A percentile compares a stretch with the other conserved stretches of the same genome.
These are phyloP conservation scores for Sarcophaga carnaria DNA, from an alignment of 2,888 invertebrate genomes.

Conservation along the genomic window DNA sequence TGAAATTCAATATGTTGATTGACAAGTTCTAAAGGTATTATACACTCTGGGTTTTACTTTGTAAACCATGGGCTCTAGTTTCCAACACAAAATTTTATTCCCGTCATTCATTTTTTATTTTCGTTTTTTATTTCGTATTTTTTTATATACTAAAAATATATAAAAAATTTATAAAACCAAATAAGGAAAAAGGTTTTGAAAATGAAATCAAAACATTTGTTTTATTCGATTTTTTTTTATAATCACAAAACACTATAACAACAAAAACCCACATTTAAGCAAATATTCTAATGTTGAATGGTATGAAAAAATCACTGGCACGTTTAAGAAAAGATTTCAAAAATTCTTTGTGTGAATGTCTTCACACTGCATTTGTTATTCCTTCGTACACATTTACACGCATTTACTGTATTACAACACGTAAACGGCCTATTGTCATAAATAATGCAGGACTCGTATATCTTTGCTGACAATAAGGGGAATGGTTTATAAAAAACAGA, in stretches of 20 bases:
- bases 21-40: constrained; percentile 51
- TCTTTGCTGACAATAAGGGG: no score
- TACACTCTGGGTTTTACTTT: background rate
- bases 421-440: no score
- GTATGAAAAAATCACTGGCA: constrained; percentile 36
- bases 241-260: background rate
- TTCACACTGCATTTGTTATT: background rate
- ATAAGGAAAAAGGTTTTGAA: constrained; percentile 10
- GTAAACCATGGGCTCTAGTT: background rate
- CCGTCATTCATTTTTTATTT: background rate
- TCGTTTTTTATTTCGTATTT: background rate
- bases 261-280: background rate
- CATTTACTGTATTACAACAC: no score
- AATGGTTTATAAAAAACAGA: no score
- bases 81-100: background rate
- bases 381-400: no score
- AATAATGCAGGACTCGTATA: no score
- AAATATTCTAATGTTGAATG: no score
- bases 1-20: constrained; percentile 62
- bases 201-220: constrained; percentile 52
- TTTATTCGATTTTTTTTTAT: constrained; percentile 18
- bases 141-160: constrained; percentile 29
- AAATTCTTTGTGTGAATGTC: background rate
- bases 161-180: background rate
- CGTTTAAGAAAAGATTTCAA: constrained; percentile 34